These are phyloP conservation scores for Enteromius mattozi DNA, from an alignment of 2,797 vertebrate species.

Conservation along the genomic window DNA sequence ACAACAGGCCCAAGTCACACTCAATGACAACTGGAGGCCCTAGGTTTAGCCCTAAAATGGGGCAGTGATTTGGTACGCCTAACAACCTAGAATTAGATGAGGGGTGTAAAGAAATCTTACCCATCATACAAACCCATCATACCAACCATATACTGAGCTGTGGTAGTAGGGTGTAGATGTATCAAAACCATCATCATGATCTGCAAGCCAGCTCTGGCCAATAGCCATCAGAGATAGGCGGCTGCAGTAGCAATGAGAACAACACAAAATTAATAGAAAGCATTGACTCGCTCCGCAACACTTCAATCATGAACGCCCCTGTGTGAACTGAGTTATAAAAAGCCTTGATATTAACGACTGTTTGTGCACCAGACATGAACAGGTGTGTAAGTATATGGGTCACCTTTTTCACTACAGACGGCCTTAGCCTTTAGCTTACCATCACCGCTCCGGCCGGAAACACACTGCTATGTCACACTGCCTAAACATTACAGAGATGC, in stretches of 20 bases:
- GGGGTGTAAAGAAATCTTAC: constrained; percentile 96
- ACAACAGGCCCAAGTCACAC: constrained; percentile 73
- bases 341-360: constrained; percentile 33
- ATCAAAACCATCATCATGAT: constrained; percentile 98
- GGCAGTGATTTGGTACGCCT: constrained; percentile 69
- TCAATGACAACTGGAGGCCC: constrained; percentile 70
- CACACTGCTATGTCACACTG: constrained; percentile 77
- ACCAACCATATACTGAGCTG: constrained; percentile 99
- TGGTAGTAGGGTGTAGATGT: constrained; percentile 97
- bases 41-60: constrained; percentile 44
- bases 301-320: constrained; percentile 77
- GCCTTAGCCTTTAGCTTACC: constrained; percentile 77
- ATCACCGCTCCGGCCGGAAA: constrained; percentile 75
- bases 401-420: constrained; percentile 66
- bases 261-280: constrained; percentile 96
- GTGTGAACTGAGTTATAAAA: constrained; percentile 62
- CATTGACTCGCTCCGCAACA: constrained; percentile 68
- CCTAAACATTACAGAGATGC: constrained; percentile 79
- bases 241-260: constrained; percentile 99
- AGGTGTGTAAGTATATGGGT: constrained; percentile 62
- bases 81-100: constrained; percentile 80
- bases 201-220: constrained; percentile 99
- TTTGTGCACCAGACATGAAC: constrained; percentile 46
- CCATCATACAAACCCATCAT: constrained; percentile 99
- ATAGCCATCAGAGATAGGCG: constrained; percentile 99